Evolutionary conservation across 2,888 invertebrate genomes (phyloP).

Genomic region (Abrostola tripartita): DNA sequence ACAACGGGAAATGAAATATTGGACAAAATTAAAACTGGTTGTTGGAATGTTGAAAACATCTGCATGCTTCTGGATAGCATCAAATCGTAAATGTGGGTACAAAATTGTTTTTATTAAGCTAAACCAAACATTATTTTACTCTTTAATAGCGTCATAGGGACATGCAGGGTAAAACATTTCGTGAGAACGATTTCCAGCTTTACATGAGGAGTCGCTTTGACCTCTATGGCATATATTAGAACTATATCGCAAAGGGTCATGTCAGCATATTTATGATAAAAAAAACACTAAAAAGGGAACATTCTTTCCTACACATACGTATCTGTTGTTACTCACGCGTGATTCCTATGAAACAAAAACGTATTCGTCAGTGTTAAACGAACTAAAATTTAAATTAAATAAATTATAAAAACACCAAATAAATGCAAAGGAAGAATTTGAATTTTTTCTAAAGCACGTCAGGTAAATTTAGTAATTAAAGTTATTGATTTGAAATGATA

Average conservation of each 20-base stretch:
- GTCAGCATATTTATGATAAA: slow-evolving; percentile 58
- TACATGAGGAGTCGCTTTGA: slow-evolving; percentile 47
- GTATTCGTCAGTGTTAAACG: slow-evolving; percentile 74
- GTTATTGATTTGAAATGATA: neutral
- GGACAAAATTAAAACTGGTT: slow-evolving; percentile 53
- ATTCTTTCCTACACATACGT: slow-evolving; percentile 79
- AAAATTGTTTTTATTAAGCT: slow-evolving; percentile 42
- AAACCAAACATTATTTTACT: slow-evolving; percentile 45
- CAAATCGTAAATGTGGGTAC: slow-evolving; percentile 48
- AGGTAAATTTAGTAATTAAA: neutral
- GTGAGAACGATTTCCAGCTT: slow-evolving; percentile 41
- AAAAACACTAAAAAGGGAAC: slow-evolving; percentile 78
- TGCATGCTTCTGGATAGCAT: slow-evolving; percentile 65
- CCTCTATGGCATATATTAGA: slow-evolving; percentile 59
- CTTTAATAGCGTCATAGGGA: slow-evolving; percentile 54
- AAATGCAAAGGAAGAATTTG: slow-evolving; percentile 43
- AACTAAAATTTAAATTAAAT: slow-evolving; percentile 60
- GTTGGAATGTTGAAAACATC: slow-evolving; percentile 53
- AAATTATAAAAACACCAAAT: slow-evolving; percentile 52
- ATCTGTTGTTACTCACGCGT: slow-evolving; percentile 85
- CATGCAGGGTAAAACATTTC: slow-evolving; percentile 76
- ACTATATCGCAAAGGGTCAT: slow-evolving; percentile 56
- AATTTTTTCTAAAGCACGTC: slow-evolving; percentile 16
- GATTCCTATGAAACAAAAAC: slow-evolving; percentile 88
- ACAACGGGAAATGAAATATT: slow-evolving; percentile 59